A percentile compares a stretch with the other conserved stretches of the same genome.
These are phyloP conservation scores for Zaprionus camerounensis DNA, from an alignment of 1,140 invertebrate species.

Conservation along the genomic window DNA sequence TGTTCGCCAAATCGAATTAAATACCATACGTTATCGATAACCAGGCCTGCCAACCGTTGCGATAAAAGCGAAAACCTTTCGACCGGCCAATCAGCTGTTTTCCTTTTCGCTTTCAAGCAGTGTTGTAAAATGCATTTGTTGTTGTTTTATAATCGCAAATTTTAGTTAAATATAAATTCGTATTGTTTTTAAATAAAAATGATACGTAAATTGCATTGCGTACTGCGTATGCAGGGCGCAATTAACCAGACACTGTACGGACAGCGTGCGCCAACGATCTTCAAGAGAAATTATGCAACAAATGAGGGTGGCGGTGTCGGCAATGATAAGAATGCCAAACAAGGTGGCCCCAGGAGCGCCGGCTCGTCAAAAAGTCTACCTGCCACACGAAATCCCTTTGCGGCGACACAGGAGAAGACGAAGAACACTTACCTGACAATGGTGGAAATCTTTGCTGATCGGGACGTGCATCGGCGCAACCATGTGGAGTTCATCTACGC, in stretches of 20 bases:
- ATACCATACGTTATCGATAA: slow-evolving; percentile 6
- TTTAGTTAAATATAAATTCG: slow-evolving; percentile 34
- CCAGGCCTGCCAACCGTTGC: background rate
- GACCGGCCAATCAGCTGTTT: slow-evolving; percentile 21
- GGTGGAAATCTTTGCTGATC: slow-evolving; percentile 89
- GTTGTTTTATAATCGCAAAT: slow-evolving; percentile 47
- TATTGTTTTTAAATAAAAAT: slow-evolving; percentile 67
- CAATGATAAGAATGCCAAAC: slow-evolving; percentile 22
- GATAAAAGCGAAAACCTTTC: background rate
- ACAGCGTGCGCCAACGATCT: slow-evolving; percentile 26
- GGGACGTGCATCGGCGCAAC: slow-evolving; percentile 88
- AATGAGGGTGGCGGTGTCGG: slow-evolving; percentile 14
- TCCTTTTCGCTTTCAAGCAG: background rate
- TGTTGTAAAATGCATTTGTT: slow-evolving; percentile 52
- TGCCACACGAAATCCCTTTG: slow-evolving; percentile 69
- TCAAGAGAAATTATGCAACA: slow-evolving; percentile 23
- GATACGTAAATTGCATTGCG: slow-evolving; percentile 60
- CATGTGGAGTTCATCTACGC: slow-evolving; percentile 97
- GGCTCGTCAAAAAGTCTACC: slow-evolving; percentile 52
- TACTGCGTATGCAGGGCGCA: slow-evolving; percentile 52
- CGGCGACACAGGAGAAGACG: slow-evolving; percentile 86
- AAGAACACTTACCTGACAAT: slow-evolving; percentile 91
- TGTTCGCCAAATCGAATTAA: background rate
- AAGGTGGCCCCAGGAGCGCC: slow-evolving; percentile 15
- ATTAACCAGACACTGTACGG: slow-evolving; percentile 26